Evolutionary conservation across 2,113 vertebrate species (phyloP).

Genomic region (Henicopernis longicauda): DNA sequence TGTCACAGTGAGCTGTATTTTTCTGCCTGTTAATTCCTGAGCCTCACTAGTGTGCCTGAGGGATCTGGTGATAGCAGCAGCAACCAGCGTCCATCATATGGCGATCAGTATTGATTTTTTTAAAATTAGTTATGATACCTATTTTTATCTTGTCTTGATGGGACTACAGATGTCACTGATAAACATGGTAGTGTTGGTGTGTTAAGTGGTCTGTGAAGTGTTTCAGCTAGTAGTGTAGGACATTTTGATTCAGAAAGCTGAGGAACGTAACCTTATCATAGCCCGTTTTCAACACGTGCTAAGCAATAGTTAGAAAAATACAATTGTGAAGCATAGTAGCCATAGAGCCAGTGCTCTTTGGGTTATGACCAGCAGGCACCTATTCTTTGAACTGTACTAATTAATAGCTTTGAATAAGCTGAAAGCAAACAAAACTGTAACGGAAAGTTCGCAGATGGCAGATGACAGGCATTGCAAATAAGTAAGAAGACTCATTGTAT

Average conservation of each 20-base stretch:
- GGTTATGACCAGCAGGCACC: neutral
- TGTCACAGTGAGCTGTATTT: neutral
- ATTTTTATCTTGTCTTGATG: neutral
- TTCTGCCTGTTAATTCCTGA: neutral
- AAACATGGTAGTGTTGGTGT: neutral
- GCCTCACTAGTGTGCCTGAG: neutral
- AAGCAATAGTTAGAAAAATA: neutral
- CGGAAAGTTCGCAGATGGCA: neutral
- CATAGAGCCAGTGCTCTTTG: neutral
- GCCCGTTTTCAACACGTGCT: neutral
- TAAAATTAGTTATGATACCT: neutral
- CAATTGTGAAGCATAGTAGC: neutral
- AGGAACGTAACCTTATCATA: neutral
- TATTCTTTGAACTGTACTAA: neutral
- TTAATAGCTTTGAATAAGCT: neutral
- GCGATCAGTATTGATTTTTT: neutral
- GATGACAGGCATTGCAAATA: neutral
- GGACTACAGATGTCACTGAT: neutral
- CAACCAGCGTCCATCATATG: neutral
- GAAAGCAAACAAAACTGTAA: neutral
- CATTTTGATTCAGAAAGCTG: neutral
- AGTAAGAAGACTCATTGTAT: neutral
- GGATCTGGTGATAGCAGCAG: neutral
- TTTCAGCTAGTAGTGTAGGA: neutral
- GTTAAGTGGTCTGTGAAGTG: neutral